Base-by-base conservation (phyloP, 2,113 vertebrate genomes). In the Dasyornis broadbenti region DNA sequence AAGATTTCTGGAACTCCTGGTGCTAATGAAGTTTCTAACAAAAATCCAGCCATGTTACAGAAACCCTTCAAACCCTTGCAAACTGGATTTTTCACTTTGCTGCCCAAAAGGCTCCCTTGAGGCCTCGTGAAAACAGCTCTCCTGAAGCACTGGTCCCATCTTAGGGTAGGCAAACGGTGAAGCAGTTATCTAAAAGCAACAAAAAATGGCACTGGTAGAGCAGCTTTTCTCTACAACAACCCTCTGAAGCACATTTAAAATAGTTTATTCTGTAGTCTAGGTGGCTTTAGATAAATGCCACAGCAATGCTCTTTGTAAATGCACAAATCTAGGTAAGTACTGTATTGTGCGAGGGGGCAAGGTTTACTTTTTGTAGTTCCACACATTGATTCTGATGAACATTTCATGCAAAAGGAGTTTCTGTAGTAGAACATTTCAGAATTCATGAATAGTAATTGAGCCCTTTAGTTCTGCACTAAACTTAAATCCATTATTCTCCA, bases 401-500 rank as follows among this genome's bases (percentile, higher is more conserved):
- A 96, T 97, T 98, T 97, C 97, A 97, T 98, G 97, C 97, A 97
- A 97, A 98, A 96, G 83, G 94, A 97, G 95, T 97, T 98, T 97
- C 96, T 91, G 87, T 97, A 96, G 94, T 94, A 97, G 96, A 98
- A 97, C 89, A 95, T 97, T 98, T 97, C 93, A 96, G 97, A 98
- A 97, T 97, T 98, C 95, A 98, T 98, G 97, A 97, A 98, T 98
- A 98, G 96, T 97, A 97, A 98, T 98, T 96, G 97, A 97, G 93
- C 94, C 95, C 93, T 97, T 98, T 96, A 95, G 96, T 98, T 98
- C 96, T 97, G 91, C 96, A 95, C 90, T 97, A 96, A 98, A 98
- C 97, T 98, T 98, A 98, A 98, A 98, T 97, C 96, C 94, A 97
- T 98, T 98, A 97, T 98, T 98, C 97, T 97, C 97, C 95, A 98